phyloP scores from a whole-genome alignment of 2,113 vertebrate genomes.

The Halcyon senegalensis region DNA sequence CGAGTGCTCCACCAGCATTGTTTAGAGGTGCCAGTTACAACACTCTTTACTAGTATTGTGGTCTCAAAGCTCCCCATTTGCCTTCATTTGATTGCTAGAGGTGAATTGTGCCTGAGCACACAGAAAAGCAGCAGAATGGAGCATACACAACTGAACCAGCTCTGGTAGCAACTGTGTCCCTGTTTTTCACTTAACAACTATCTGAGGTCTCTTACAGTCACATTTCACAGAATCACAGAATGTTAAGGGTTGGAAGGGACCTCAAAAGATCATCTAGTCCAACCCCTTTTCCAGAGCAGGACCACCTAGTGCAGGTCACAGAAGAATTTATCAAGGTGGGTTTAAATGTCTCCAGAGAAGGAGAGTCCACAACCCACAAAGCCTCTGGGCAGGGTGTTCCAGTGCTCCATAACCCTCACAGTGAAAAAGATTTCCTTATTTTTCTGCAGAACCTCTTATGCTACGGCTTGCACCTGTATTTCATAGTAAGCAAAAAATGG shows the following conservation, averaged over 20 bases:
- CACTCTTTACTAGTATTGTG: background rate
- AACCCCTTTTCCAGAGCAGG: no score
- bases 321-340: no score
- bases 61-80: background rate
- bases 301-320: no score
- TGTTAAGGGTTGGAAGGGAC: no score
- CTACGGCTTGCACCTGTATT: no score
- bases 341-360: no score
- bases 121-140: background rate
- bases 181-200: background rate
- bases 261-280: no score
- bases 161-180: background rate
- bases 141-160: background rate
- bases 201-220: background rate
- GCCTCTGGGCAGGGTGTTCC: no score
- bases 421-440: no score
- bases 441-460: no score
- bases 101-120: background rate
- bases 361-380: no score
- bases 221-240: background rate
- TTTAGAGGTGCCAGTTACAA: background rate
- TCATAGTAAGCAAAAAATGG: background rate
- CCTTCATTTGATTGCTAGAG: background rate
- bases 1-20: background rate
- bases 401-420: no score